phyloP scores from a whole-genome alignment of 1,140 invertebrate species.

The Laodelphax striatellus region DNA sequence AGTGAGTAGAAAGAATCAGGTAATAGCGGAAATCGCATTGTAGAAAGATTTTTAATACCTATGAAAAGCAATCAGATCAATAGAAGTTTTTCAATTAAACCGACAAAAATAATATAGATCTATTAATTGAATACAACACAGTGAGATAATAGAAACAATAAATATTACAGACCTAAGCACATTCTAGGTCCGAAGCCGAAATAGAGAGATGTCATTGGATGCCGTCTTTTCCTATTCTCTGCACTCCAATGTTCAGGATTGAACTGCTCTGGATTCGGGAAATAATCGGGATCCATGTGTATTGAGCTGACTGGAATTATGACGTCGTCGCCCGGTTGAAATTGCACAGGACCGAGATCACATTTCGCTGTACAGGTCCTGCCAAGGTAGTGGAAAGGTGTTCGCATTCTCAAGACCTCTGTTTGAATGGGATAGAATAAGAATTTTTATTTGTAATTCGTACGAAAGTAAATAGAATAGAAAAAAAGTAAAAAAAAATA shows the following conservation, averaged over 20 bases:
- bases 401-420: too few relatives aligned
- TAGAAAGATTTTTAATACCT: too few relatives aligned
- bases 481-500: neutral
- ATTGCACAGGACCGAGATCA: slow-evolving; percentile 25
- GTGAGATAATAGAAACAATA: too few relatives aligned
- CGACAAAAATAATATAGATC: too few relatives aligned
- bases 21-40: too few relatives aligned
- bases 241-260: slow-evolving; percentile 52
- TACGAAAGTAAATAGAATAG: too few relatives aligned
- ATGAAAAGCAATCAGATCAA: too few relatives aligned
- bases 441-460: too few relatives aligned
- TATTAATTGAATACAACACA: too few relatives aligned
- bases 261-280: slow-evolving; percentile 49
- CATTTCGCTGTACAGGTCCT: neutral
- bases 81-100: too few relatives aligned
- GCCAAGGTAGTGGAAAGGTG: neutral
- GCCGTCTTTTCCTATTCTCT: slow-evolving; percentile 32
- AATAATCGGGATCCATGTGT: slow-evolving; percentile 49
- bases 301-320: slow-evolving; percentile 43
- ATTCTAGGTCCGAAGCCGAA: slow-evolving; percentile 44
- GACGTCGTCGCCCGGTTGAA: slow-evolving; percentile 37
- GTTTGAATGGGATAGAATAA: too few relatives aligned
- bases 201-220: slow-evolving; percentile 36
- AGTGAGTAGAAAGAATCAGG: too few relatives aligned
- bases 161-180: slow-evolving; percentile 34